Base-by-base conservation (phyloP, 2,888 invertebrate species). In the Chaetoderma sp. region DNA sequence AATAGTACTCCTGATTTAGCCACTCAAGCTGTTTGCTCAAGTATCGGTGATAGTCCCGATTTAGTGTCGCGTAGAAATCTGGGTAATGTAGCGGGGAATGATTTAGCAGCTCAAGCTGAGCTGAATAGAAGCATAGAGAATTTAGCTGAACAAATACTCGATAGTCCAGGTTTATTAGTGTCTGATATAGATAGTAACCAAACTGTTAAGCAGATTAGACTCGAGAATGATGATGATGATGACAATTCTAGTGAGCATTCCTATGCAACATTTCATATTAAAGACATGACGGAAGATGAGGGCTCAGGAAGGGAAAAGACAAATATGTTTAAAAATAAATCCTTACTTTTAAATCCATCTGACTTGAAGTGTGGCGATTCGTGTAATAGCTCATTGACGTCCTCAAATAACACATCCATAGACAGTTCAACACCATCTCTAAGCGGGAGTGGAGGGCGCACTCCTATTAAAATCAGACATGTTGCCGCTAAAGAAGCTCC, bases 1-100 rank as follows among this genome's bases (percentile, higher is more conserved):
- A 93, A 92, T 76, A 94, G 93, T 0, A 94, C 94, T 0, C 94
- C 94, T 0, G 94, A 94, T 84, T 85, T 95, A 62, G 94, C 94
- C 0, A 79, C 76, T 30, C 80, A 82, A 59, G 74, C 79, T n/a
- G 68, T 39, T 60, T 72, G 27, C 60, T 56, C 47, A 39, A 65
- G 62, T 33, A 60, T 76, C 47, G 77, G 73, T 63, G 76, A 79
- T 60, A 81, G 78, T 62, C 83, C 83, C 4, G 84, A 84, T 72
- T 71, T 85, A 4, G 78, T 93, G 0, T 93, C 93, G 0, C 91
- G 92, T 13, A 89, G 92, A 61, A 90, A 91, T 54, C 36, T 73
- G 18, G 68, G 72, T 55, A 62, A 73, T 65, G 60, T 72, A 44
- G 63, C 69, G 3, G 63, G n/a, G n/a, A n/a, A 56, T 4, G 45